Base-by-base conservation (phyloP, 2,113 vertebrate genomes). In the Oriolus oriolus region DNA sequence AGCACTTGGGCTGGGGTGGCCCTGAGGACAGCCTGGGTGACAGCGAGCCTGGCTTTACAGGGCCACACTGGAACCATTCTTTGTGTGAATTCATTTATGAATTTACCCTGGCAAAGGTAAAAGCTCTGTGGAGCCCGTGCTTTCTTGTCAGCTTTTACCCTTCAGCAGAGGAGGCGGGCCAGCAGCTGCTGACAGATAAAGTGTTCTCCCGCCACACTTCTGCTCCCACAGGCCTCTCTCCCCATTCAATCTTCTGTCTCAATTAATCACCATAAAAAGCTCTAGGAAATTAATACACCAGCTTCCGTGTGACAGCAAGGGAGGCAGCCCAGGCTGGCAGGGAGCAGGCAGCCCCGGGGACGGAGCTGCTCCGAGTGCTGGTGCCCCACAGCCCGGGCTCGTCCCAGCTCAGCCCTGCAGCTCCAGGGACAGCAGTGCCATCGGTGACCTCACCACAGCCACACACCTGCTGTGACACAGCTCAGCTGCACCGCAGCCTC, bases 181-280 rank as follows among this genome's bases (percentile, higher is more conserved):
- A 10, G 57, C 81, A 76, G 91, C 91, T 93, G 91, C 87, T 74
- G 91, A 90, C 87, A 91, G 94, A 76, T 73, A 19, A 73, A 83
- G 44, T 31, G 75, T 61, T 95, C 84, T 93, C 93, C 91, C 88
- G 90, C 82, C 75, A 83, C 82, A 7, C 74, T 73, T 16, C 89
- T 45, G 81, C 77, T 96, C 87, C 91, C 95, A 81, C 57, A 57
- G 89, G 53, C 85, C 87, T 87, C 70, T 41, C 91, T 79, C 82
- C 75, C 15, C 1, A 54, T 73, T 74, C 93, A 87, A 61, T 65
- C 91, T 87, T 79, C 77, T 37, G 70, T 30, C 89, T 87, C 91
- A 84, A 87, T 92, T 87, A 82, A 93, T 91, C 84, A 87, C 17
- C 84, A 83, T 71, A 77, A 88, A 95, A 88, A 91, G 69, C 75